Conservation (phyloP, 1,140 invertebrate species). For the Leptinotarsa defecta region DNA sequence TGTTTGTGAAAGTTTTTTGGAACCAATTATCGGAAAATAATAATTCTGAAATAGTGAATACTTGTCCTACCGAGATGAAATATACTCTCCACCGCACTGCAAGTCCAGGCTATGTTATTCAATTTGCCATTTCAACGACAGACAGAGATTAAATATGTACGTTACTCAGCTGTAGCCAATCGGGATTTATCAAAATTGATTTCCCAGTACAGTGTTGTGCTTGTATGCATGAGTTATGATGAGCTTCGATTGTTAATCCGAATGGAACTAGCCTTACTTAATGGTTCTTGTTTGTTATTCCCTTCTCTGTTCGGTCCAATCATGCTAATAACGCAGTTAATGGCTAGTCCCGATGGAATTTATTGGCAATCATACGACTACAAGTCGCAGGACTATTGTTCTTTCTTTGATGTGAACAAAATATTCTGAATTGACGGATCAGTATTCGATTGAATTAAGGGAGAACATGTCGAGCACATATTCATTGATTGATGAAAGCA, state of each 20-base stretch:
- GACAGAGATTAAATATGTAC: not conserved
- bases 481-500: not conserved
- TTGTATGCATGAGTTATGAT: slow-evolving; percentile 14
- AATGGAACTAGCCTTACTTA: slow-evolving; percentile 14
- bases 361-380: slow-evolving; percentile 8
- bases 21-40: no score
- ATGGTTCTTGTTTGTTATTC: slow-evolving; percentile 21
- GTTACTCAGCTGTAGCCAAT: not conserved
- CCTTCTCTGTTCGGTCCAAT: slow-evolving; percentile 17
- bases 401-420: slow-evolving; percentile 5
- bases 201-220: not conserved
- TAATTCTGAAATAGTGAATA: no score
- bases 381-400: not conserved
- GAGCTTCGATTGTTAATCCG: slow-evolving; percentile 10
- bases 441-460: not conserved
- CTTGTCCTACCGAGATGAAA: no score
- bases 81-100: no score
- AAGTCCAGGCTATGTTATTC: no score
- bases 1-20: no score
- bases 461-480: not conserved
- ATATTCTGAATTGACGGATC: not conserved
- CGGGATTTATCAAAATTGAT: not conserved
- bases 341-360: slow-evolving; percentile 17
- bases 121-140: not conserved
- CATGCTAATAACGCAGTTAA: slow-evolving; percentile 21